A percentile compares a stretch with the other conserved stretches of the same genome.
Evolutionary conservation across 2,113 vertebrate genomes (phyloP).

Genomic region (Pheucticus melanocephalus): DNA sequence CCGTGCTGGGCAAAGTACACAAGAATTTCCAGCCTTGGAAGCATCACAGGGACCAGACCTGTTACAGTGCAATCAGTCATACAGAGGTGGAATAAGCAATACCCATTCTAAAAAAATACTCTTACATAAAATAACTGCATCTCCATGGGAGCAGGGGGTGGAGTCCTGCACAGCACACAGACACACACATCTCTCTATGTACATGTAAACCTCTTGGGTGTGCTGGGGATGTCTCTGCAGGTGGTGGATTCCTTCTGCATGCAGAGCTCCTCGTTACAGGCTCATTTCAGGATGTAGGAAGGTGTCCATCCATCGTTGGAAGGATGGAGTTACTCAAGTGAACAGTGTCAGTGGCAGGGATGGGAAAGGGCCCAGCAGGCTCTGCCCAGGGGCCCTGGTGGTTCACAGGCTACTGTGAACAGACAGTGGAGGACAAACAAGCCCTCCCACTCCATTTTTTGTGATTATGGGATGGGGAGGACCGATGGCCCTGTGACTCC

Average conservation of each 20-base stretch:
- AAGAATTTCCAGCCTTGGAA: not conserved
- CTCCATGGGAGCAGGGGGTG: not conserved
- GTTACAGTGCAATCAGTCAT: not conserved
- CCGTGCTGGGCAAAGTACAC: not conserved
- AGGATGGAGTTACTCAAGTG: fast-evolving
- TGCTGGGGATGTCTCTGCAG: not conserved
- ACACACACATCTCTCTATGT: fast-evolving
- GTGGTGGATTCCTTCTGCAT: fast-evolving
- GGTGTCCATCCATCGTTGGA: too few species aligned
- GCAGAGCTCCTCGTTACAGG: fast-evolving
- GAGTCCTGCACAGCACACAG: not conserved
- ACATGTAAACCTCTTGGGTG: fast-evolving
- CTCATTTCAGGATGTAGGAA: fast-evolving
- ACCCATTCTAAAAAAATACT: not conserved
- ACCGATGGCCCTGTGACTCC: fast-evolving
- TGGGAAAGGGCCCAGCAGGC: not conserved
- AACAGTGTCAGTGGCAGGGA: fast-evolving
- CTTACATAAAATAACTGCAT: not conserved
- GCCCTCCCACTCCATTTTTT: fast-evolving
- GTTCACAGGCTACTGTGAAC: not conserved
- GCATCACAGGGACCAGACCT: not conserved
- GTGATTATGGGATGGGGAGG: fast-evolving
- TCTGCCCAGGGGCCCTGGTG: fast-evolving
- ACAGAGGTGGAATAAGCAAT: not conserved
- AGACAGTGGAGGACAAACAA: fast-evolving